Evolutionary conservation across 2,113 vertebrate genomes (phyloP).

Genomic region (Motacilla alba): DNA sequence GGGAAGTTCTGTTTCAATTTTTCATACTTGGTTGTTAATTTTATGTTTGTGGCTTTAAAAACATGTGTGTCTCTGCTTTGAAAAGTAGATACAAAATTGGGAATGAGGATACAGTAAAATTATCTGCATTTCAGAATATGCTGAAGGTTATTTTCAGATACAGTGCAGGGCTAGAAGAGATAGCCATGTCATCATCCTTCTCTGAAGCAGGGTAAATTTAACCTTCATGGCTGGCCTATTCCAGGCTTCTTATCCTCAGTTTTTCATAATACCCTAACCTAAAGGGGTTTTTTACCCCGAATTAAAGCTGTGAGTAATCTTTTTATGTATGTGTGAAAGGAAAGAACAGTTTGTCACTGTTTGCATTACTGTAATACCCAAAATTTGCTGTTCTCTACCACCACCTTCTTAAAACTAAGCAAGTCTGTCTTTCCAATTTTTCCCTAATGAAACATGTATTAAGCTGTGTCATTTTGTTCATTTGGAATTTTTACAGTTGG

Average conservation of each 20-base stretch:
- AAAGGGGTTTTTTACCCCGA: background rate
- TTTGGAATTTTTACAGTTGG: background rate
- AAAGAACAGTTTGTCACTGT: background rate
- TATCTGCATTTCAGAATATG: background rate
- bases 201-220: background rate
- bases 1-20: background rate
- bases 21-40: background rate
- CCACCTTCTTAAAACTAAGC: background rate
- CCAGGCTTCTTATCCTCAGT: background rate
- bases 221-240: background rate
- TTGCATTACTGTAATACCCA: background rate
- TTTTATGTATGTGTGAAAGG: background rate
- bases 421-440: background rate
- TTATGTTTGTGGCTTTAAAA: background rate
- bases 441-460: background rate
- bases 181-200: background rate
- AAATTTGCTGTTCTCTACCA: background rate
- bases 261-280: background rate
- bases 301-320: conserved; percentile 15
- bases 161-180: background rate
- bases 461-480: background rate
- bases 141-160: background rate
- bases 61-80: background rate
- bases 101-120: background rate
- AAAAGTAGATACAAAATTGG: background rate